Conservation (phyloP, 1,140 invertebrate species). For the Sitophilus oryzae region DNA sequence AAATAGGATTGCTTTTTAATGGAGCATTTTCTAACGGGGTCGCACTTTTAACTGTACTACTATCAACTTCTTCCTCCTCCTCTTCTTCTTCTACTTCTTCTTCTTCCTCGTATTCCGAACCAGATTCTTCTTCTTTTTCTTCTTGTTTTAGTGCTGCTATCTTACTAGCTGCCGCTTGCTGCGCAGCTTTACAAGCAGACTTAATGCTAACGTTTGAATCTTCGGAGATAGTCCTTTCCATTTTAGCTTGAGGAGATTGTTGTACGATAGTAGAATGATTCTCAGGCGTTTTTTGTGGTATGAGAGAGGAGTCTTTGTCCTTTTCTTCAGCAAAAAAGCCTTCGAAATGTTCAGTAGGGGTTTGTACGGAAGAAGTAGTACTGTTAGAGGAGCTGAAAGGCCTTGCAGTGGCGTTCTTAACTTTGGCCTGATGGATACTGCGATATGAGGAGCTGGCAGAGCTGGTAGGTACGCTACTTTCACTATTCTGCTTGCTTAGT, state of each 20-base stretch:
- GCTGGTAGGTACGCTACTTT: constrained; percentile 30
- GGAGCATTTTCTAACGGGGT: constrained; percentile 21
- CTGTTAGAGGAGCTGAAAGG: constrained; percentile 42
- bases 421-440: constrained; percentile 34
- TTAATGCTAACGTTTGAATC: constrained; percentile 24
- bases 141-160: constrained; percentile 11
- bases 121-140: constrained; percentile 10
- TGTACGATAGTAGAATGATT: background rate
- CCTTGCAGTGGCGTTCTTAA: constrained; percentile 44
- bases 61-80: constrained; percentile 20
- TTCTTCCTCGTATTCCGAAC: constrained; percentile 7
- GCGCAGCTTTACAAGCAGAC: constrained; percentile 24
- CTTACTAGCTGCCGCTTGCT: constrained; percentile 27
- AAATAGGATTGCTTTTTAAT: constrained; percentile 25
- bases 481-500: constrained; percentile 36
- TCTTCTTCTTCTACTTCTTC: too few relatives aligned
- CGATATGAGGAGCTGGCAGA: constrained; percentile 30
- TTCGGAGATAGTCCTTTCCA: constrained; percentile 13
- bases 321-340: constrained; percentile 29
- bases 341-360: constrained; percentile 35
- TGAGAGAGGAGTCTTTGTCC: constrained; percentile 2
- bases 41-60: constrained; percentile 25
- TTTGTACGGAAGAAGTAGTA: constrained; percentile 36
- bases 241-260: background rate
- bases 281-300: constrained; percentile 4